Conservation (phyloP, 2,113 vertebrate species). For the Choloepus hoffmanni region DNA sequence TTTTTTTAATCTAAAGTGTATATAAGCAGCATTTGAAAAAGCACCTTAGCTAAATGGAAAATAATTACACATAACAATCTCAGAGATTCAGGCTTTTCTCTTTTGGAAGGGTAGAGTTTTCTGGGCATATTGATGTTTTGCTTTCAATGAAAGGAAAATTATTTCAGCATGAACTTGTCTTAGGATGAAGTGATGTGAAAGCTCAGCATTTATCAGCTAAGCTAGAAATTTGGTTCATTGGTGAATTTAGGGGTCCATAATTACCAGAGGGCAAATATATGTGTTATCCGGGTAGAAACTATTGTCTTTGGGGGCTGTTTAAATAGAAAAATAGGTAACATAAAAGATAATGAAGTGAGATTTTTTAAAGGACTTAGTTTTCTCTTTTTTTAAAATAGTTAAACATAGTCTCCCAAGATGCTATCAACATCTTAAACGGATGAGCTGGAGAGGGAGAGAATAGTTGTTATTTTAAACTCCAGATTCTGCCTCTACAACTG, state of each 20-base stretch:
- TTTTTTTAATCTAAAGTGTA: slow-evolving; percentile 63
- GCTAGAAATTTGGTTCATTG: slow-evolving; percentile 38
- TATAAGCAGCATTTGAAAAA: slow-evolving; percentile 58
- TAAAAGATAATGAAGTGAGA: neutral
- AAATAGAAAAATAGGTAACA: neutral
- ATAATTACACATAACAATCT: slow-evolving; percentile 47
- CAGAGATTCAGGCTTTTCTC: slow-evolving; percentile 29
- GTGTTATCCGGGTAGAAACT: neutral
- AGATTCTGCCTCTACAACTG: neutral
- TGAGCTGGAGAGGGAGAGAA: neutral
- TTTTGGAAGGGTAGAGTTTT: slow-evolving; percentile 11
- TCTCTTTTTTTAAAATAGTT: neutral
- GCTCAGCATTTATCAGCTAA: slow-evolving; percentile 25
- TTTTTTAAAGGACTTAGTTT: neutral
- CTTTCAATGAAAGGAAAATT: slow-evolving; percentile 51
- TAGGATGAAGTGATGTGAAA: neutral
- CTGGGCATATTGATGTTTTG: slow-evolving; percentile 10
- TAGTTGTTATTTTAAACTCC: neutral
- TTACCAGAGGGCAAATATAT: slow-evolving; percentile 15
- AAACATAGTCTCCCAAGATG: neutral
- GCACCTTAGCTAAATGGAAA: slow-evolving; percentile 58
- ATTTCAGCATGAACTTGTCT: slow-evolving; percentile 36
- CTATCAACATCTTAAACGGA: slow-evolving; percentile 20
- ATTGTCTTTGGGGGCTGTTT: neutral
- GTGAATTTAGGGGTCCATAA: neutral